These are phyloP conservation scores for Synanthedon tipuliformis DNA, from an alignment of 2,888 invertebrate genomes.

Conservation along the genomic window DNA sequence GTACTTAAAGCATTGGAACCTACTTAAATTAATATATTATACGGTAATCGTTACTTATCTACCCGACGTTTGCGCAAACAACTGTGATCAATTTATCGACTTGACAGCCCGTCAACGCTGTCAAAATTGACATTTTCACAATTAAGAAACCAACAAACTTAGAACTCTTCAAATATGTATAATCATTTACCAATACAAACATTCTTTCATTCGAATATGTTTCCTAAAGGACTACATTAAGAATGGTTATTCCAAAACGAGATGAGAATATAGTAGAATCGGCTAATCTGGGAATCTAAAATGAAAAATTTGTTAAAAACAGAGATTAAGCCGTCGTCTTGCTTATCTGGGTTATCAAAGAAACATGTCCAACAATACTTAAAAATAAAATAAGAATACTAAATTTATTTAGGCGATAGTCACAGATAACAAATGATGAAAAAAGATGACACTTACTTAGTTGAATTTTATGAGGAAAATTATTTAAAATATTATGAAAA, in stretches of 20 bases:
- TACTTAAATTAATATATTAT: slow-evolving; percentile 52
- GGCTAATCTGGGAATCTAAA: slow-evolving; percentile 23
- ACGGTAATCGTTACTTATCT: slow-evolving; percentile 57
- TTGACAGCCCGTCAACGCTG: slow-evolving; percentile 61
- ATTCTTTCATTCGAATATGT: slow-evolving; percentile 20
- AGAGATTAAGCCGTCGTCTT: slow-evolving; percentile 66
- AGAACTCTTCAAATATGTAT: slow-evolving; percentile 36
- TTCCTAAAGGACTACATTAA: slow-evolving; percentile 16
- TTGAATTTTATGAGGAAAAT: not conserved
- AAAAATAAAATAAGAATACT: slow-evolving; percentile 42
- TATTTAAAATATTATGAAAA: no score
- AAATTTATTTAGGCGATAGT: slow-evolving; percentile 50
- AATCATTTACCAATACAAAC: slow-evolving; percentile 13
- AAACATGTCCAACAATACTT: slow-evolving; percentile 45
- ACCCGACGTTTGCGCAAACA: slow-evolving; percentile 63
- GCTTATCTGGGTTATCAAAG: slow-evolving; percentile 56
- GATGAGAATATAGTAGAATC: slow-evolving; percentile 5
- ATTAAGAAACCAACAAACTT: slow-evolving; percentile 62
- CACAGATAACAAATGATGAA: slow-evolving; percentile 29
- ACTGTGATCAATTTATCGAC: slow-evolving; percentile 62
- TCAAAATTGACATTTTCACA: slow-evolving; percentile 62
- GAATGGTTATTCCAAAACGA: not conserved
- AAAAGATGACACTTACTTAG: slow-evolving; percentile 17
- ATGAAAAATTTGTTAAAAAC: slow-evolving; percentile 59
- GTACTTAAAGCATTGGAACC: slow-evolving; percentile 7